phyloP scores from a whole-genome alignment of 2,113 vertebrate genomes.

The Corynorhinus townsendii region DNA sequence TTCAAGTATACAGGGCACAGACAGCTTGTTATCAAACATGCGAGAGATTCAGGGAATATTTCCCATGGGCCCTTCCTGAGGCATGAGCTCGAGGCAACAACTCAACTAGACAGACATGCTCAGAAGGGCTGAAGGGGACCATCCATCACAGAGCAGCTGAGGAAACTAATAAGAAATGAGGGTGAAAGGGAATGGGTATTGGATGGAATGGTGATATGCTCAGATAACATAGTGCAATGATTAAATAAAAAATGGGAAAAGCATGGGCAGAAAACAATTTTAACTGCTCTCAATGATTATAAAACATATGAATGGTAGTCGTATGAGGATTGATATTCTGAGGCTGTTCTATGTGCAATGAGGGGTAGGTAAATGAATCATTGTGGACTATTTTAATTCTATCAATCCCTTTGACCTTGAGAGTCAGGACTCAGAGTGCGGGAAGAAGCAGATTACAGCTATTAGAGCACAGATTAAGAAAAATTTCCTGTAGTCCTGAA shows the following conservation, averaged over 20 bases:
- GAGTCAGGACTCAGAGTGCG: neutral
- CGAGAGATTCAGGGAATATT: neutral
- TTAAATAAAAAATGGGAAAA: neutral
- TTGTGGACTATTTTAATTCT: neutral
- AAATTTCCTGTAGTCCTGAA: neutral
- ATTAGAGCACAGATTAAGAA: neutral
- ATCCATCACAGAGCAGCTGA: neutral
- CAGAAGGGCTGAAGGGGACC: neutral
- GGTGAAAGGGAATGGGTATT: neutral
- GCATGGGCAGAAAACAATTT: neutral
- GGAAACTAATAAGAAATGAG: neutral
- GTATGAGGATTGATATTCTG: neutral
- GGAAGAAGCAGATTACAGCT: neutral
- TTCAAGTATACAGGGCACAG: neutral
- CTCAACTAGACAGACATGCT: neutral
- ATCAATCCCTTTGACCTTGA: neutral
- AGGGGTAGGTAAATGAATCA: neutral
- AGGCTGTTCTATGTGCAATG: neutral
- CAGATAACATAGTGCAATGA: neutral
- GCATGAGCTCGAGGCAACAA: neutral
- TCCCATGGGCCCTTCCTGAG: neutral
- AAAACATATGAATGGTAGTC: neutral
- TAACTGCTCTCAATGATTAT: neutral
- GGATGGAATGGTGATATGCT: neutral
- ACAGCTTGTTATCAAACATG: neutral